These are phyloP conservation scores for Syngnathus typhle DNA, from an alignment of 2,113 vertebrate genomes.

Conservation along the genomic window DNA sequence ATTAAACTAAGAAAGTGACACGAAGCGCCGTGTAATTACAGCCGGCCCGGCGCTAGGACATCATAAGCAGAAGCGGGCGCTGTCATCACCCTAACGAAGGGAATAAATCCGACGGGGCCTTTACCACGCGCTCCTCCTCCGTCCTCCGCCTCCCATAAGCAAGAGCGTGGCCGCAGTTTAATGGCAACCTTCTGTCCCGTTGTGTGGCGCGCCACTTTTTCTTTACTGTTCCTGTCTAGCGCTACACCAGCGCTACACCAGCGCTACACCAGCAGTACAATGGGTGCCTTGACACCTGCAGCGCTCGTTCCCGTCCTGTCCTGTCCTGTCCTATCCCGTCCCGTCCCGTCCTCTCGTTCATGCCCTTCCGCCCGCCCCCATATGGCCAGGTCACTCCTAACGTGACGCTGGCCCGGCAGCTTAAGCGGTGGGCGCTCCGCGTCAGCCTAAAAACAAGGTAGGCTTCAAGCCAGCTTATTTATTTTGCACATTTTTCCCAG, in stretches of 20 bases:
- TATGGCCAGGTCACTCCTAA: conserved; percentile 8
- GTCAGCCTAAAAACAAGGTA: background rate
- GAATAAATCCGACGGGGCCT: conserved; percentile 76
- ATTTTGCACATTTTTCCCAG: background rate
- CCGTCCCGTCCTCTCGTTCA: conserved; percentile 53
- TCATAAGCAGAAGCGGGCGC: conserved; percentile 72
- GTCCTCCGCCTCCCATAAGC: conserved; percentile 70
- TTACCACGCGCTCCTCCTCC: conserved; percentile 62
- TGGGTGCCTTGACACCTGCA: conserved; percentile 55
- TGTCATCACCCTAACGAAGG: conserved; percentile 71
- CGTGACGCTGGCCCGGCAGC: too few species aligned
- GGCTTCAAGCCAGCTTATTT: background rate
- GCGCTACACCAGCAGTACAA: conserved; percentile 40
- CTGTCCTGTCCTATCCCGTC: too few species aligned
- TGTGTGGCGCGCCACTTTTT: conserved; percentile 62
- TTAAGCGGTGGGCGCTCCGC: too few species aligned
- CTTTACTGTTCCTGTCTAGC: conserved; percentile 66
- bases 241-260: conserved; percentile 29
- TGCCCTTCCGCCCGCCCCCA: conserved; percentile 47
- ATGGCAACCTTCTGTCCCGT: conserved; percentile 70
- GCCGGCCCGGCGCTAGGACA: conserved; percentile 62
- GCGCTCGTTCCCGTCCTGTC: conserved; percentile 11
- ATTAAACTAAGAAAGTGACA: conserved; percentile 75
- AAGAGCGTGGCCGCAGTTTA: conserved; percentile 64
- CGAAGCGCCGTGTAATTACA: conserved; percentile 72